Percentiles rank a stretch among this genome's conserved stretches.
phyloP scores from a whole-genome alignment of 2,888 invertebrate genomes.

The Erebia ligea region DNA sequence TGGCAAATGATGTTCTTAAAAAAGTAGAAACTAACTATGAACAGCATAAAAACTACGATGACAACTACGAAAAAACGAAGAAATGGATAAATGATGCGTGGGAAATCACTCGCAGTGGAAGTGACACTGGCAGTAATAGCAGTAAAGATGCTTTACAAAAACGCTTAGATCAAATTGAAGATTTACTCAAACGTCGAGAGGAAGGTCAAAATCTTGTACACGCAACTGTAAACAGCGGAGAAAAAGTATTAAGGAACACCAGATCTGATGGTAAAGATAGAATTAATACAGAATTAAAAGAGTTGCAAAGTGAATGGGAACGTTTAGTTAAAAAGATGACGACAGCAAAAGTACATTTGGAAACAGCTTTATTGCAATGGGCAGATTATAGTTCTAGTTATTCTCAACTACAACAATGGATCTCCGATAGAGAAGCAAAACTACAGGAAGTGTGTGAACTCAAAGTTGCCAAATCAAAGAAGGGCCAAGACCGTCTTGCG shows the following conservation, averaged over 20 bases:
- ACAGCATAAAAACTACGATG: constrained; percentile 92
- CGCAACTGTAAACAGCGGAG: constrained; percentile 93
- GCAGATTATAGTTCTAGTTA: constrained; percentile 97
- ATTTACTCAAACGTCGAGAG: constrained; percentile 91
- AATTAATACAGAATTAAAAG: constrained; percentile 93
- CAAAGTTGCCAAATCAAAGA: constrained; percentile 90
- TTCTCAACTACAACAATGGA: constrained; percentile 96
- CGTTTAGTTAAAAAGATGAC: constrained; percentile 95
- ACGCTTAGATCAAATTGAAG: constrained; percentile 90
- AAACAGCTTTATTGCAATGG: constrained; percentile 96
- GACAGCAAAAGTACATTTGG: constrained; percentile 94
- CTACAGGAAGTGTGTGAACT: constrained; percentile 94
- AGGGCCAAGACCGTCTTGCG: constrained; percentile 85
- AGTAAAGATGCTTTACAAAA: constrained; percentile 93
- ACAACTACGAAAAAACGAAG: constrained; percentile 89
- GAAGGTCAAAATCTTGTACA: constrained; percentile 94
- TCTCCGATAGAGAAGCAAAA: constrained; percentile 95
- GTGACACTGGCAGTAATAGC: constrained; percentile 90
- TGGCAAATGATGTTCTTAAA: constrained; percentile 94
- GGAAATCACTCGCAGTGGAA: constrained; percentile 90
- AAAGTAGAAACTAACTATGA: constrained; percentile 95
- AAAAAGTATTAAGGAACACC: constrained; percentile 94
- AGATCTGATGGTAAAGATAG: constrained; percentile 94
- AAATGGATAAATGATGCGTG: constrained; percentile 95
- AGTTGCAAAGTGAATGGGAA: constrained; percentile 96